phyloP scores from a whole-genome alignment of 2,888 invertebrate genomes.

The Parochlus steinenii region DNA sequence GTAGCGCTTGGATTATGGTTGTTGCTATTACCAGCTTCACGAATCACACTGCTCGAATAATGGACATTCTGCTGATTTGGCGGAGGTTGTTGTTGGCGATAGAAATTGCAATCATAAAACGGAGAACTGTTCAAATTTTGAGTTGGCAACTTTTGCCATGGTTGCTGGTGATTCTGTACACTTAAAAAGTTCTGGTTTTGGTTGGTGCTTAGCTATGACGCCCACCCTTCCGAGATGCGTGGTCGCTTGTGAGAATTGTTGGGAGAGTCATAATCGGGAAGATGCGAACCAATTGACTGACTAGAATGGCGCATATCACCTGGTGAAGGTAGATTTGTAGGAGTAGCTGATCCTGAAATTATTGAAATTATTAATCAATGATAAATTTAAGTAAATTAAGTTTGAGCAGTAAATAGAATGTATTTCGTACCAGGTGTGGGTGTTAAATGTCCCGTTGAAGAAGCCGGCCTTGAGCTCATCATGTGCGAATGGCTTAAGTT shows the following conservation, averaged over 20 bases:
- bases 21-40: conserved; percentile 14
- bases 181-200: conserved; percentile 4
- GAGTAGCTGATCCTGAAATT: conserved; percentile 38
- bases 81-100: too few relatives aligned
- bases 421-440: conserved; percentile 34
- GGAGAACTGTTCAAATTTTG: too few relatives aligned
- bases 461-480: conserved; percentile 37
- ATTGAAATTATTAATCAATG: conserved; percentile 12
- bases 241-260: conserved; percentile 51
- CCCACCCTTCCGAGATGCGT: conserved; percentile 79
- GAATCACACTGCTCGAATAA: conserved; percentile 9
- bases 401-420: conserved; percentile 12
- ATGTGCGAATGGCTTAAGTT: conserved; percentile 33
- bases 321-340: conserved; percentile 67
- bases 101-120: too few relatives aligned
- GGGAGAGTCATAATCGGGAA: conserved; percentile 42
- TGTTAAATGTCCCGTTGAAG: conserved; percentile 38
- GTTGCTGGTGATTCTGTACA: conserved; percentile 16
- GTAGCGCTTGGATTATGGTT: too few relatives aligned
- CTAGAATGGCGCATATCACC: conserved; percentile 35
- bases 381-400: conserved; percentile 13
- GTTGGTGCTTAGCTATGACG: conserved; percentile 48
- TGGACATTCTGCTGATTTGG: conserved; percentile 13
- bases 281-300: conserved; percentile 20
- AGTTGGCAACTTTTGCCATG: conserved; percentile 18